These are phyloP conservation scores for Plebejus anna DNA, from an alignment of 2,888 invertebrate genomes.

Conservation along the genomic window DNA sequence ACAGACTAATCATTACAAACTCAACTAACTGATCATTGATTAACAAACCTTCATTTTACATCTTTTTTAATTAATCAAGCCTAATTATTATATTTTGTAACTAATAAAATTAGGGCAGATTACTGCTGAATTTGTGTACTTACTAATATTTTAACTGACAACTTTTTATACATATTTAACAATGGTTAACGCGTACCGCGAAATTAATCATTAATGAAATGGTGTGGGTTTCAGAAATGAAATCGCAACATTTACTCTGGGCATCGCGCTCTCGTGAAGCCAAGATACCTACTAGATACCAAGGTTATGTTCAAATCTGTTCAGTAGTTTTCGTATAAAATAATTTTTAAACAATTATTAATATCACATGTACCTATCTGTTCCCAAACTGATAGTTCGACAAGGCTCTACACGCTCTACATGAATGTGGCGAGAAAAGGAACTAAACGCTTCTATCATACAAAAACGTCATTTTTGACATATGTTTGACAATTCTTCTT, in stretches of 20 bases:
- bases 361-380: neutral
- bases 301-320: neutral
- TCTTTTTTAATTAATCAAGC: too few species aligned
- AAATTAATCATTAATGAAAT: too few species aligned
- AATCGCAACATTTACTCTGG: neutral
- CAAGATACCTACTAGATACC: neutral
- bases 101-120: neutral
- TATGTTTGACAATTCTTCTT: too few species aligned
- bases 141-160: neutral
- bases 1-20: conserved; percentile 1
- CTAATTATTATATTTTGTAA: neutral
- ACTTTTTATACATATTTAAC: neutral
- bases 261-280: neutral
- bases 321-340: too few species aligned
- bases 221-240: neutral
- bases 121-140: neutral
- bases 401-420: too few species aligned
- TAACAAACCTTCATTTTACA: neutral
- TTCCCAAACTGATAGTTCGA: neutral
- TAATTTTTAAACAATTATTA: too few species aligned
- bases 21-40: neutral
- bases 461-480: too few species aligned
- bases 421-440: too few species aligned
- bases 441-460: too few species aligned
- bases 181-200: too few species aligned